Conservation (phyloP, 2,797 vertebrate genomes). For the Sebastiscus albofasciatus region DNA sequence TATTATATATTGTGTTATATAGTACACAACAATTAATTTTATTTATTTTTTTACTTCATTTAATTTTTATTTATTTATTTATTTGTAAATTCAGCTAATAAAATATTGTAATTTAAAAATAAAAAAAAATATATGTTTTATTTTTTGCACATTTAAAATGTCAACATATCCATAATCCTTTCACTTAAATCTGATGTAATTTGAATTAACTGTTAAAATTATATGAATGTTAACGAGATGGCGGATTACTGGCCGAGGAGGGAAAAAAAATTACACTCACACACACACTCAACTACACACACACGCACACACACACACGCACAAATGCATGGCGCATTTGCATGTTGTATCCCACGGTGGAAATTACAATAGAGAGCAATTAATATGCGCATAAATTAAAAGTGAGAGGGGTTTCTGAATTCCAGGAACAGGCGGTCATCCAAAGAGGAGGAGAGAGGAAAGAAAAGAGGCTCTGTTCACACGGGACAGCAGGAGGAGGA, state of each 20-base stretch:
- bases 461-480: slow-evolving; percentile 82
- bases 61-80: background rate
- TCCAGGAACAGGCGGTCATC: slow-evolving; percentile 80
- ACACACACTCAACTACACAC: background rate
- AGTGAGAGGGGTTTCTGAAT: slow-evolving; percentile 80
- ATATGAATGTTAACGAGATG: slow-evolving; percentile 13
- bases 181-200: background rate
- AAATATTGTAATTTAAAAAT: background rate
- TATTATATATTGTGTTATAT: too few species aligned
- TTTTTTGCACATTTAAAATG: background rate
- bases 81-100: background rate
- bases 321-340: slow-evolving; percentile 77
- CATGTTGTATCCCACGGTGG: slow-evolving; percentile 86
- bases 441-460: slow-evolving; percentile 71
- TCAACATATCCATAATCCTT: background rate
- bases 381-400: slow-evolving; percentile 90
- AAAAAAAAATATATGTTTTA: too few species aligned
- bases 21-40: background rate
- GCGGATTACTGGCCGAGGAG: slow-evolving; percentile 15
- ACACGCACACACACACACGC: slow-evolving; percentile 5
- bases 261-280: background rate
- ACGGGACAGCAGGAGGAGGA: slow-evolving; percentile 68
- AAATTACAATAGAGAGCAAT: slow-evolving; percentile 86
- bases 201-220: slow-evolving; percentile 9
- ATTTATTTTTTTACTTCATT: background rate